Conservation (phyloP, 2,888 invertebrate genomes). For the Morpho helenor region DNA sequence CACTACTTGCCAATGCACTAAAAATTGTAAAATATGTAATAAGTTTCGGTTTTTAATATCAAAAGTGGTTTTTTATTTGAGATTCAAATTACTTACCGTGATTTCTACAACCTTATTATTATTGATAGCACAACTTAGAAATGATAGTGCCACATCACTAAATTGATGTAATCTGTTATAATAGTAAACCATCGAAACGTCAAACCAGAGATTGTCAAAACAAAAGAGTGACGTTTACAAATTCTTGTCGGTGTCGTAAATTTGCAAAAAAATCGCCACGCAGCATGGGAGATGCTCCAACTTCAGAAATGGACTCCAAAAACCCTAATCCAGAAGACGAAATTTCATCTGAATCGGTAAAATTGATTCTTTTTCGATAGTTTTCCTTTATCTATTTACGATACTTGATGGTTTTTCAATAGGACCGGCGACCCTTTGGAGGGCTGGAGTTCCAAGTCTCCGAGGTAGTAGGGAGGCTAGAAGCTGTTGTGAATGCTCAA, state of each 20-base stretch:
- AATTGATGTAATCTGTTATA: too few relatives aligned
- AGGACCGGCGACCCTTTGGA: slow-evolving; percentile 82
- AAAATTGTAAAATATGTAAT: too few relatives aligned
- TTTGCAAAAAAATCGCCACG: slow-evolving; percentile 64
- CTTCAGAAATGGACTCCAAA: slow-evolving; percentile 54
- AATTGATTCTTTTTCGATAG: slow-evolving; percentile 19
- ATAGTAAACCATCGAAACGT: slow-evolving; percentile 8
- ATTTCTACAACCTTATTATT: too few relatives aligned
- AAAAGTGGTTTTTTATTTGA: too few relatives aligned
- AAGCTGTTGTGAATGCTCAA: slow-evolving; percentile 80
- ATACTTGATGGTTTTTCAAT: slow-evolving; percentile 35
- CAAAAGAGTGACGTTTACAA: slow-evolving; percentile 76
- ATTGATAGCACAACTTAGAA: too few relatives aligned
- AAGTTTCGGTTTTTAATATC: too few relatives aligned
- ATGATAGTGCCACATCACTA: not conserved
- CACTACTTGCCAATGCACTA: too few relatives aligned
- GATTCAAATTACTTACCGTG: too few relatives aligned
- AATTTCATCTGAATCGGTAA: slow-evolving; percentile 52
- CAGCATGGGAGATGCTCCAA: slow-evolving; percentile 71
- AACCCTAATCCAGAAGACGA: slow-evolving; percentile 50
- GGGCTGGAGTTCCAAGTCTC: slow-evolving; percentile 86
- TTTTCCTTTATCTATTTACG: slow-evolving; percentile 24
- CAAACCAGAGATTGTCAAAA: slow-evolving; percentile 54
- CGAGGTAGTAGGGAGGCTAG: slow-evolving; percentile 84
- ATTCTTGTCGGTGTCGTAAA: slow-evolving; percentile 61